phyloP scores from a whole-genome alignment of 1,140 invertebrate genomes.

The Sarcophaga peregrina region DNA sequence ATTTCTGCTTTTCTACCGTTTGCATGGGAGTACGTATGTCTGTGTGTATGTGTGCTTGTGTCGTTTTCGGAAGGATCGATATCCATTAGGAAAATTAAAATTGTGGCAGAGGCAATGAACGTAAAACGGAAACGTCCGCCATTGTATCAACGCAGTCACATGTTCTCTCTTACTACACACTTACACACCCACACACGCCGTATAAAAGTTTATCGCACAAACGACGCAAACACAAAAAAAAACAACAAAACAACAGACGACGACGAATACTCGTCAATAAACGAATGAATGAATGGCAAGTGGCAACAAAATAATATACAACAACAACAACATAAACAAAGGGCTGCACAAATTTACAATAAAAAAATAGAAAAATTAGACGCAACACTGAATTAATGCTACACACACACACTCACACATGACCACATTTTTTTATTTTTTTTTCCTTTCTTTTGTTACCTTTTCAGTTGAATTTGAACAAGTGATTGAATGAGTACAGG shows the following conservation, averaged over 20 bases:
- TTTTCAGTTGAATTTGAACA: conserved; percentile 14
- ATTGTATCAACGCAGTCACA: conserved; percentile 31
- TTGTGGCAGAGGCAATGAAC: conserved; percentile 67
- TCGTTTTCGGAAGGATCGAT: conserved; percentile 57
- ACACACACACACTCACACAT: conserved; percentile 8
- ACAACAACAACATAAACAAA: neutral
- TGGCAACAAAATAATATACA: conserved; percentile 42
- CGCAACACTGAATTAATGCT: conserved; percentile 32
- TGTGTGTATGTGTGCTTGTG: neutral
- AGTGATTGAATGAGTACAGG: neutral
- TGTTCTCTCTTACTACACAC: neutral
- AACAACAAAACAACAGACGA: neutral
- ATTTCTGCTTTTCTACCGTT: neutral
- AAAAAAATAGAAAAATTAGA: conserved; percentile 18
- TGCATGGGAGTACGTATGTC: neutral
- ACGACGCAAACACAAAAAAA: neutral
- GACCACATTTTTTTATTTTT: neutral
- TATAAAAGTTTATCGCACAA: neutral
- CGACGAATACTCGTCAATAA: conserved; percentile 41
- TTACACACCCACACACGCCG: neutral
- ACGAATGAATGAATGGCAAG: conserved; percentile 34
- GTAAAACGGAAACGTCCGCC: conserved; percentile 61
- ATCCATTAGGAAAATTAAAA: conserved; percentile 67
- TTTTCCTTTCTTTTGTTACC: neutral
- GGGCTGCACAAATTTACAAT: too few species aligned